These are phyloP conservation scores for Ammodytes dubius DNA, from an alignment of 2,113 vertebrate genomes.

Conservation along the genomic window DNA sequence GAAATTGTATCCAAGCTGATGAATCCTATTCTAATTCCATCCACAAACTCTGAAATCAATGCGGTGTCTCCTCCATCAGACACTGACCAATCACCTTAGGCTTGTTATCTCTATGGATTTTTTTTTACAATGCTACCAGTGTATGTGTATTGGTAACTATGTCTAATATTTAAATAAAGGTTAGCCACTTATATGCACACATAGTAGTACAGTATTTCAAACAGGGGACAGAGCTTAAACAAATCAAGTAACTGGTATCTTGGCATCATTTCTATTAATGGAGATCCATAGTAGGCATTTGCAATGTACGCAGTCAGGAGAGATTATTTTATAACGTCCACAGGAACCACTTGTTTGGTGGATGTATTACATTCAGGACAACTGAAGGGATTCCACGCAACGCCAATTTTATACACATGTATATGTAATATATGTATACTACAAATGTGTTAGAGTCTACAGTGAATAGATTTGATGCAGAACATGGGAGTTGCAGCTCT, in stretches of 20 bases:
- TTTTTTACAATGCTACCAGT: background rate
- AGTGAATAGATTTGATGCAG: background rate
- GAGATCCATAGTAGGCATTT: background rate
- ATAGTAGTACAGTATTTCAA: background rate
- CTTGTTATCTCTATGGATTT: background rate
- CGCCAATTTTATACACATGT: background rate
- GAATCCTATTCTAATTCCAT: slow-evolving; percentile 58
- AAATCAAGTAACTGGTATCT: background rate
- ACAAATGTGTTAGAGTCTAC: background rate
- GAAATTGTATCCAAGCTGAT: slow-evolving; percentile 38
- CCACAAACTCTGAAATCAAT: slow-evolving; percentile 46
- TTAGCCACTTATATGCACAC: background rate
- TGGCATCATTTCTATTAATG: background rate
- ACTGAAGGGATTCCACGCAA: background rate
- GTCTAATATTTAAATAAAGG: background rate
- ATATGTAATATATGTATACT: background rate
- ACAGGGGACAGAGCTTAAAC: background rate
- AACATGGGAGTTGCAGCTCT: background rate
- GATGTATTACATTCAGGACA: background rate
- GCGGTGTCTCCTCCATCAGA: background rate
- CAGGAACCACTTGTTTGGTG: background rate
- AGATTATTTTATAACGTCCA: background rate
- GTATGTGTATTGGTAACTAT: background rate
- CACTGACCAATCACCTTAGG: slow-evolving; percentile 3
- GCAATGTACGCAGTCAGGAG: background rate